Base-by-base conservation (phyloP, 2,888 invertebrate genomes). In the Strigamia maritima region DNA sequence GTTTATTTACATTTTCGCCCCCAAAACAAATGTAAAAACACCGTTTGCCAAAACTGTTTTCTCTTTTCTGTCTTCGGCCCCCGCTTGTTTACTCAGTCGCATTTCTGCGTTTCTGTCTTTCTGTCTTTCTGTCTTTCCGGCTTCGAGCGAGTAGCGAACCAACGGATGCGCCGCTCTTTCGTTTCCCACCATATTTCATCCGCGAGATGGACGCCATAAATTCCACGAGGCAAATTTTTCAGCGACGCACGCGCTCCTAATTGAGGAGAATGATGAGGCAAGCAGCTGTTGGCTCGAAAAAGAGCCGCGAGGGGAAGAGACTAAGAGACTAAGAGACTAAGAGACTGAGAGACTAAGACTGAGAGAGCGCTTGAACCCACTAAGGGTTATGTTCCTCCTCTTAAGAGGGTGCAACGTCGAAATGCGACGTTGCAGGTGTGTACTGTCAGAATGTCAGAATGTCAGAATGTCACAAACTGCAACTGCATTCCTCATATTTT, bases 221-320 rank as follows among this genome's bases (percentile, higher is more conserved):
- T 60, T 44, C 40, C 40, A 44, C 60, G 60, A 60, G 60, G 60
- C 22, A 60, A 60, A 22, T 60, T 60, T 24, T 60, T 60, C 40
- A 44, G 14, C 40, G 40, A 24, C 60, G 60, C 19, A 24, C 60
- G 60, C 60, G 60, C 24, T 60, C 60, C 60, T 60, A 60, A 60
- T 60, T 60, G 60, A 60, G 8, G 60, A 60, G 60, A 60, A 60
- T 60, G 60, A 60, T 60, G 60, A 60, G 60, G 60, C 19, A 22
- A 60, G 19, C 60, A 60, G 60, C 60, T 60, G 60, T 60, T 60
- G 60, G 40, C 40, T 10, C 16, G 14, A 44, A 44, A 44, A 44
- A 44, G 40, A 44, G 16, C 40, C 4, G 14, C 12, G 12, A 44
- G 31, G 31, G 31, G 31, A 6, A 31, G 6, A 22, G n/a, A n/a